Conservation (phyloP, 1,140 invertebrate species). For the Tetragonula clypearis region DNA sequence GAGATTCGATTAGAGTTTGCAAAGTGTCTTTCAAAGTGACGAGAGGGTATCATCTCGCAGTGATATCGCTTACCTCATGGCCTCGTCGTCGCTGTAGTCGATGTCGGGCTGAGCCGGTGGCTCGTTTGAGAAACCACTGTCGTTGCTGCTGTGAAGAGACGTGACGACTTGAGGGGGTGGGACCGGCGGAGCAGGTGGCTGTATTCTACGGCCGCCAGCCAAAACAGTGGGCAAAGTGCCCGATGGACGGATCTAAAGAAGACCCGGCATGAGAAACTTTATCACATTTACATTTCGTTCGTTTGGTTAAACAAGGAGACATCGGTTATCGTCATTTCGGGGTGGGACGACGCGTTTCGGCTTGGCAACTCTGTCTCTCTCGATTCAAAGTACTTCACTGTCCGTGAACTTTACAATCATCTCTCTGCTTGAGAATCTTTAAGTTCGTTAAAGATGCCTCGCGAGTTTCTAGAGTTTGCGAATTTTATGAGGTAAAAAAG, state of each 20-base stretch:
- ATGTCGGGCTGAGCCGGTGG: constrained; percentile 93
- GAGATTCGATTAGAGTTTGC: constrained; percentile 5
- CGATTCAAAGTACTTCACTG: background rate
- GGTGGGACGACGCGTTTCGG: background rate
- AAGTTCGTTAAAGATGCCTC: background rate
- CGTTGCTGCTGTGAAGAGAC: constrained; percentile 93
- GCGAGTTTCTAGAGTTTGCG: background rate
- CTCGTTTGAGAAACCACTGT: constrained; percentile 95
- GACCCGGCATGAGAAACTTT: background rate
- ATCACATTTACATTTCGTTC: constrained; percentile 4
- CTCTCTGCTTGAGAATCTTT: background rate
- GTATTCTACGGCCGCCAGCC: constrained; percentile 77
- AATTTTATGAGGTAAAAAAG: background rate
- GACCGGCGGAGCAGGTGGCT: constrained; percentile 81
- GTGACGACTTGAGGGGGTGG: constrained; percentile 83
- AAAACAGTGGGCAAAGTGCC: constrained; percentile 78
- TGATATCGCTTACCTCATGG: constrained; percentile 85
- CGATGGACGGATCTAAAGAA: constrained; percentile 78
- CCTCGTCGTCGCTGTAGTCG: constrained; percentile 94
- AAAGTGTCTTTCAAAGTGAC: background rate
- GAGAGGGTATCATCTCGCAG: background rate
- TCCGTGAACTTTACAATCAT: background rate
- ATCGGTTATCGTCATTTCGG: background rate
- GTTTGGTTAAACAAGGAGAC: background rate
- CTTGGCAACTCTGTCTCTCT: background rate